Evolutionary conservation across 2,797 vertebrate genomes (phyloP).

Genomic region (Scyliorhinus canicula): DNA sequence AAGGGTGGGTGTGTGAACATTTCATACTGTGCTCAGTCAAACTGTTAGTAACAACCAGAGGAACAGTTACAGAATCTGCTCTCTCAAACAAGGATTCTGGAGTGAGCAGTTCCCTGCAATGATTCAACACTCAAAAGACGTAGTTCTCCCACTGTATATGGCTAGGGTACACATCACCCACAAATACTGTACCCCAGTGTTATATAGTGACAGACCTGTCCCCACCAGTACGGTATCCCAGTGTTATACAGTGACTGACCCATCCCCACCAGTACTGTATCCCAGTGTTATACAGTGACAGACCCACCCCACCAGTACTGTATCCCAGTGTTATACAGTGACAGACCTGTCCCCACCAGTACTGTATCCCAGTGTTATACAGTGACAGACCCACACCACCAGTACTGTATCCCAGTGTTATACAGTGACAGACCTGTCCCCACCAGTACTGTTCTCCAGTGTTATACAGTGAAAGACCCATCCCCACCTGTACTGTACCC

Average conservation of each 20-base stretch:
- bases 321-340: neutral
- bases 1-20: slow-evolving; percentile 12
- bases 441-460: neutral
- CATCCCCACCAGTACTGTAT: neutral
- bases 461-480: neutral
- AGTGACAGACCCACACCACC: neutral
- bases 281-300: neutral
- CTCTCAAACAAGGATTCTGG: neutral
- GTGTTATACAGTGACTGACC: neutral
- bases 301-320: neutral
- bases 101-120: neutral
- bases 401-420: neutral
- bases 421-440: neutral
- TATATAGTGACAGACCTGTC: neutral
- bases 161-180: neutral
- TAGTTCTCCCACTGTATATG: neutral
- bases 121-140: neutral
- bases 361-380: neutral
- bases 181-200: neutral
- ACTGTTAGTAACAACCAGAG: neutral
- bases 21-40: neutral
- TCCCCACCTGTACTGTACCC: neutral
- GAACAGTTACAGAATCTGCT: neutral
- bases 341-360: neutral
- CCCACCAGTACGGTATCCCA: neutral